Evolutionary conservation across 2,113 vertebrate species (phyloP).

Genomic region (Hippopotamus amphibius): DNA sequence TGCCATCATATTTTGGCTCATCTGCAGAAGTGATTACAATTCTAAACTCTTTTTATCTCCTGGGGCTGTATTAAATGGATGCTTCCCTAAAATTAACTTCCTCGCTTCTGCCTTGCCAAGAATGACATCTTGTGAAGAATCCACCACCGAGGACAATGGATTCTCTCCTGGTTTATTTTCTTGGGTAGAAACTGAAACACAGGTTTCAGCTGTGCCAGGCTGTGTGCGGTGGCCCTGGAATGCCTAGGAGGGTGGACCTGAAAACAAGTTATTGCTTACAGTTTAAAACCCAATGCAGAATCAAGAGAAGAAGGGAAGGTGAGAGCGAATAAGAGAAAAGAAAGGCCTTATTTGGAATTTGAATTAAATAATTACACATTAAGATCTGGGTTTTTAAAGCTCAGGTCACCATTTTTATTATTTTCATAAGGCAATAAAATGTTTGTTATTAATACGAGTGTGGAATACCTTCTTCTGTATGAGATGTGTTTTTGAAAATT

Average conservation of each 20-base stretch:
- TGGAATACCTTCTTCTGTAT: background rate
- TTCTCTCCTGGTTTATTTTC: slow-evolving; percentile 73
- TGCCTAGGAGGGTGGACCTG: slow-evolving; percentile 69
- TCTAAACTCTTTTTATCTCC: slow-evolving; percentile 80
- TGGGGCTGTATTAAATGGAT: slow-evolving; percentile 78
- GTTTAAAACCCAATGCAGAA: slow-evolving; percentile 74
- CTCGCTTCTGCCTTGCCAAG: slow-evolving; percentile 53
- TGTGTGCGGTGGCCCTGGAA: slow-evolving; percentile 77
- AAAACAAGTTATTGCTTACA: slow-evolving; percentile 77
- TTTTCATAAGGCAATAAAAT: slow-evolving; percentile 35
- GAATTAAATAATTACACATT: slow-evolving; percentile 52
- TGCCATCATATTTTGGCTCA: slow-evolving; percentile 37
- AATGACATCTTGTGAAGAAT: slow-evolving; percentile 64
- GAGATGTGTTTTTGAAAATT: background rate
- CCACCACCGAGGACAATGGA: slow-evolving; percentile 34
- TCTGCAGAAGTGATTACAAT: slow-evolving; percentile 51
- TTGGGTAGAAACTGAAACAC: slow-evolving; percentile 74
- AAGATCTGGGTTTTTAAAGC: slow-evolving; percentile 5
- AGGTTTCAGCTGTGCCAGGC: slow-evolving; percentile 67
- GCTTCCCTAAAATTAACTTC: slow-evolving; percentile 73
- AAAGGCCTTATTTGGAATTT: slow-evolving; percentile 64
- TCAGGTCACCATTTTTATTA: slow-evolving; percentile 8
- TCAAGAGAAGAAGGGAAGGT: slow-evolving; percentile 48
- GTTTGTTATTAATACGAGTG: background rate
- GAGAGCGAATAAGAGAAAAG: slow-evolving; percentile 42